Evolutionary conservation across 2,797 vertebrate genomes (phyloP).

Genomic region (Acanthornis magna): DNA sequence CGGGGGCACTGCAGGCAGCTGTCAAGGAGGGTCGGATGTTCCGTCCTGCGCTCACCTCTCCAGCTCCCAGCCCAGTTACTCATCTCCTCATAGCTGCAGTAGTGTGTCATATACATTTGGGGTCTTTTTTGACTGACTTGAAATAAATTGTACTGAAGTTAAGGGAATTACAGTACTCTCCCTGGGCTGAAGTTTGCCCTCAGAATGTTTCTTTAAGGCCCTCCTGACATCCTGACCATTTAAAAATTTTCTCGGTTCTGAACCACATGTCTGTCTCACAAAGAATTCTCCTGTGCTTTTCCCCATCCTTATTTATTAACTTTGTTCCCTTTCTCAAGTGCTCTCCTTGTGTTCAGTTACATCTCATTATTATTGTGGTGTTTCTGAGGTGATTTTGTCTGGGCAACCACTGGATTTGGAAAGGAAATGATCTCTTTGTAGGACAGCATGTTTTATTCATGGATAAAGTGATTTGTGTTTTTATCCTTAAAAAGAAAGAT

Average conservation of each 20-base stretch:
- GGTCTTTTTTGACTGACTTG: constrained; percentile 27
- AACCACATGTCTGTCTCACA: not conserved
- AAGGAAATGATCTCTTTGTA: not conserved
- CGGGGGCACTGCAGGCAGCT: not conserved
- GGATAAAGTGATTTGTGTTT: not conserved
- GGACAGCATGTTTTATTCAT: not conserved
- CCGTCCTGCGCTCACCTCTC: not conserved
- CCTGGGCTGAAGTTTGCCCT: not conserved
- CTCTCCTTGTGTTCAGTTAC: not conserved
- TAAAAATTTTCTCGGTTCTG: constrained; percentile 17
- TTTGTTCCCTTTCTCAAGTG: not conserved
- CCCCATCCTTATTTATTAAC: constrained; percentile 15
- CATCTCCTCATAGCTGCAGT: constrained; percentile 7
- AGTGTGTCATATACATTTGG: constrained; percentile 23
- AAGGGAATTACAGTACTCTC: not conserved
- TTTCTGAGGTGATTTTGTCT: not conserved
- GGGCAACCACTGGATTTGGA: not conserved
- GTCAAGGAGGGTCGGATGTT: not conserved
- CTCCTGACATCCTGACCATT: constrained; percentile 20
- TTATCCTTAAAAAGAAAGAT: not conserved
- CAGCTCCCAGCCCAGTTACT: not conserved
- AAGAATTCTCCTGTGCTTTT: constrained; percentile 21
- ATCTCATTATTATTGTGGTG: not conserved
- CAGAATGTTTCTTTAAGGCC: not conserved
- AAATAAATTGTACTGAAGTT: constrained; percentile 62